These are phyloP conservation scores for Eciton burchellii DNA, from an alignment of 1,140 invertebrate genomes.

Conservation along the genomic window DNA sequence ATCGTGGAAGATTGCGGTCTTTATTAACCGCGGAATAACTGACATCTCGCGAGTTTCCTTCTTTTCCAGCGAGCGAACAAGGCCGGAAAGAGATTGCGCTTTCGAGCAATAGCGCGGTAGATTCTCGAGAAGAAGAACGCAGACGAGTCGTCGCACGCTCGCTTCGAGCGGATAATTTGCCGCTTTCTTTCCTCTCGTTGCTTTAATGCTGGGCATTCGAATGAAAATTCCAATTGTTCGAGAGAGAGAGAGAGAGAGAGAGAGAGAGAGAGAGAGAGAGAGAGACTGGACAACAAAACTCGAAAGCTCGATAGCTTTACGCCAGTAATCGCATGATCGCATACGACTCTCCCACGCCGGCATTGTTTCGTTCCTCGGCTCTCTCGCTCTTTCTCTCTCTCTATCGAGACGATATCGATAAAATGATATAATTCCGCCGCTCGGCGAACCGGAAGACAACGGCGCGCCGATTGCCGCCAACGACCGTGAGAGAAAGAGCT, in stretches of 20 bases:
- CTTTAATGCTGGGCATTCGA: too few relatives aligned
- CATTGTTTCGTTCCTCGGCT: too few relatives aligned
- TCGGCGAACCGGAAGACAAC: conserved; percentile 55
- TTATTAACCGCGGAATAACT: conserved; percentile 65
- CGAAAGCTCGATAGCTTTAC: too few relatives aligned
- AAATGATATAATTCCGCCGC: conserved; percentile 47
- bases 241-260: too few relatives aligned
- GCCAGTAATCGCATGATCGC: too few relatives aligned
- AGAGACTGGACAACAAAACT: too few relatives aligned
- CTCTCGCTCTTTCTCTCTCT: too few relatives aligned
- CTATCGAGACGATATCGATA: conserved; percentile 49
- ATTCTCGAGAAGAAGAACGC: conserved; percentile 18
- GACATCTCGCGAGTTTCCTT: conserved; percentile 42
- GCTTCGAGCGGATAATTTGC: too few relatives aligned
- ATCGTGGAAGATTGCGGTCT: conserved; percentile 63
- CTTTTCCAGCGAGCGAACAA: conserved; percentile 35
- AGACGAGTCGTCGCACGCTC: not conserved
- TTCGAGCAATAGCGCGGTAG: conserved; percentile 38
- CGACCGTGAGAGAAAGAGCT: conserved; percentile 64
- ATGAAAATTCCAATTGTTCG: too few relatives aligned
- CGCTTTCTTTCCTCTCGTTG: too few relatives aligned
- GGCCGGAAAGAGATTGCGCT: conserved; percentile 37
- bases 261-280: too few relatives aligned
- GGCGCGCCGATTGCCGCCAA: conserved; percentile 12
- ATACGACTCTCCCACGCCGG: conserved; percentile 27